Evolutionary conservation across 2,797 vertebrate genomes (phyloP), one percentile per base, ranked within the genome.

Genomic region (Chromis chromis): DNA sequence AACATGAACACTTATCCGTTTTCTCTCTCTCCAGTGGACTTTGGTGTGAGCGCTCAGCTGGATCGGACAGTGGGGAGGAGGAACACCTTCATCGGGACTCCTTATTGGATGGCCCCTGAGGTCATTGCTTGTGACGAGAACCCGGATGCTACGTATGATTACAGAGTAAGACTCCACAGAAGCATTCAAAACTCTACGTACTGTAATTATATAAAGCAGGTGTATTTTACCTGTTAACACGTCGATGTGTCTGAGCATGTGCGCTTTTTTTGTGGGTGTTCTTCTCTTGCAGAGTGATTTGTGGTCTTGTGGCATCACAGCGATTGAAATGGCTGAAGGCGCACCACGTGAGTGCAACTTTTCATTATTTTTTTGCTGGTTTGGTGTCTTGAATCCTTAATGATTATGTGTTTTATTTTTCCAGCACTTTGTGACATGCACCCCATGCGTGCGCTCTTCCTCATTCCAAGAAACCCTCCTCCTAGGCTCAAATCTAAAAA

Each of bases 251-350:
- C 17, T 52, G 28, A 44, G 12, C 46, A 12, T 36, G 55, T 63
- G 52, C 4, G 6, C 25, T n/a, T 4, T 16, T n/a, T 31, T 13
- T 27, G 21, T 22, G 9, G 48, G 3, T 24, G 49, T 25, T 88
- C 50, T 87, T 84, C 66, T 64, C 88, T 86, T 86, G 46, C 94
- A 99, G 98, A 99, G 98, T 81, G 98, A 99, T 88, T 94, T 99
- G 76, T 99, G 98, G 98, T 99, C 98, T 0, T 97, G 96, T 13
- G 98, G 98, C 72, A 98, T 99, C 88, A 99, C 98, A 0, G 98
- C 97, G 67, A 99, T 99, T 39, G 98, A 99, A 86, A 99, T 99
- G 98, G 98, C 97, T 48, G 98, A 99, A 94, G 98, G 98, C 79
- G 98, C 98, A 33, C 98, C 98, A 22, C 97, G 98, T 99, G 94